phyloP scores from a whole-genome alignment of 2,888 invertebrate genomes.

The Cephus nigrinus region DNA sequence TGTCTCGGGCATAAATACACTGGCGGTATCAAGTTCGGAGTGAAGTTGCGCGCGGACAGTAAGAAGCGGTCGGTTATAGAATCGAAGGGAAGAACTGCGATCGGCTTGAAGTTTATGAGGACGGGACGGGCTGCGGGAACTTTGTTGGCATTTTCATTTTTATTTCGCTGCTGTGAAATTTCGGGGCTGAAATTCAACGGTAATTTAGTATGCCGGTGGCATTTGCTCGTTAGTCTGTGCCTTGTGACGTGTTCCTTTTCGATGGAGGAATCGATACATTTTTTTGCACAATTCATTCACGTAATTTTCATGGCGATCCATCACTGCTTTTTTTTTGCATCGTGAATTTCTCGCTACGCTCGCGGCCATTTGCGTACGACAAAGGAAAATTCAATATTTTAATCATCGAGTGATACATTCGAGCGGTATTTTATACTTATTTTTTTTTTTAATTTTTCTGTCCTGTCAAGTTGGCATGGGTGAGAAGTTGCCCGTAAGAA shows the following conservation, averaged over 20 bases:
- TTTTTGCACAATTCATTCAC: neutral
- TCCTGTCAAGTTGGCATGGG: neutral
- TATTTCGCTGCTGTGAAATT: neutral
- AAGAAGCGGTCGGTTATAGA: neutral
- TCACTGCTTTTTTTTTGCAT: neutral
- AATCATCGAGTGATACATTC: neutral
- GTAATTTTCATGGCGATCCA: neutral
- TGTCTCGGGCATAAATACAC: conserved; percentile 42
- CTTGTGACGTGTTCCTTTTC: neutral
- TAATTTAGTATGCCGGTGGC: neutral
- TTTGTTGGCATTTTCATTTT: neutral
- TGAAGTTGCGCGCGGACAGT: neutral
- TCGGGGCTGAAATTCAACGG: neutral
- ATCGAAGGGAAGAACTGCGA: neutral
- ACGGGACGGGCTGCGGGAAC: neutral
- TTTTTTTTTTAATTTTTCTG: neutral
- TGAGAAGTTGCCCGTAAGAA: neutral
- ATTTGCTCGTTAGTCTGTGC: neutral
- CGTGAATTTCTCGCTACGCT: neutral
- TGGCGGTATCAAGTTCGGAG: neutral
- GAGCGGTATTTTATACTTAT: neutral
- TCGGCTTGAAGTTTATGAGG: neutral
- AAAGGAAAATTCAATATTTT: neutral
- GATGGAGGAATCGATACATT: neutral
- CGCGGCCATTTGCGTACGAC: neutral